Conservation (phyloP, 2,113 vertebrate species). For the Mirounga angustirostris region DNA sequence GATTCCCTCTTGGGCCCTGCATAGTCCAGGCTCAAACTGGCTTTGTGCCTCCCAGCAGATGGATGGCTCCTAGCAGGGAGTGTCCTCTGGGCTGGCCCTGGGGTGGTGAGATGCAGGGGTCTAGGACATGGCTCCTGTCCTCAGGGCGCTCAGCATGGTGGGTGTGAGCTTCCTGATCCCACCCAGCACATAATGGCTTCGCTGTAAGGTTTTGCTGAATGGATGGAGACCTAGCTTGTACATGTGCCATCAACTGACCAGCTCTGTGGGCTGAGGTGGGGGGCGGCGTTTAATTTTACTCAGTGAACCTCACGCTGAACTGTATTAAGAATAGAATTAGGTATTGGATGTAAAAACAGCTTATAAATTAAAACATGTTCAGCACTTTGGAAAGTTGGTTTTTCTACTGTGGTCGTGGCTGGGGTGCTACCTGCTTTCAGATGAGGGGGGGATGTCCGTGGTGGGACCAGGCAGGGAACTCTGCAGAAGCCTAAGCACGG, state of each 20-base stretch:
- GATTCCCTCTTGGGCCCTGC: background rate
- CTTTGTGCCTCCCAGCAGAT: background rate
- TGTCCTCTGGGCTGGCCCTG: background rate
- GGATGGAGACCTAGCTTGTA: background rate
- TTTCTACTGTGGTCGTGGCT: background rate
- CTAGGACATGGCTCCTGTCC: background rate
- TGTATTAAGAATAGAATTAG: background rate
- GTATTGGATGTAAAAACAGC: background rate
- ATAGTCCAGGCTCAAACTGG: background rate
- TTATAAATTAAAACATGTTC: background rate
- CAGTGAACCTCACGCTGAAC: background rate
- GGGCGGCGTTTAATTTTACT: background rate
- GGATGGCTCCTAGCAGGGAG: background rate
- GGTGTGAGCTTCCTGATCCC: background rate
- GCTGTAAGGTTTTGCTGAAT: background rate
- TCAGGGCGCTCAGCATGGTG: background rate
- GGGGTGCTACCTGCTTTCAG: background rate
- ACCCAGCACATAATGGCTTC: rapidly evolving
- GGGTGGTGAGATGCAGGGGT: background rate
- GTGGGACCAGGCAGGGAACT: background rate
- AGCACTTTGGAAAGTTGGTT: background rate
- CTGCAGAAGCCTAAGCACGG: no score
- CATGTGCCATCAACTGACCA: background rate
- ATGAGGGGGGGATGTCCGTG: background rate
- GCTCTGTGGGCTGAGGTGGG: background rate